Evolutionary conservation across 2,888 invertebrate genomes (phyloP).

Genomic region (Drosophila imparisetae): DNA sequence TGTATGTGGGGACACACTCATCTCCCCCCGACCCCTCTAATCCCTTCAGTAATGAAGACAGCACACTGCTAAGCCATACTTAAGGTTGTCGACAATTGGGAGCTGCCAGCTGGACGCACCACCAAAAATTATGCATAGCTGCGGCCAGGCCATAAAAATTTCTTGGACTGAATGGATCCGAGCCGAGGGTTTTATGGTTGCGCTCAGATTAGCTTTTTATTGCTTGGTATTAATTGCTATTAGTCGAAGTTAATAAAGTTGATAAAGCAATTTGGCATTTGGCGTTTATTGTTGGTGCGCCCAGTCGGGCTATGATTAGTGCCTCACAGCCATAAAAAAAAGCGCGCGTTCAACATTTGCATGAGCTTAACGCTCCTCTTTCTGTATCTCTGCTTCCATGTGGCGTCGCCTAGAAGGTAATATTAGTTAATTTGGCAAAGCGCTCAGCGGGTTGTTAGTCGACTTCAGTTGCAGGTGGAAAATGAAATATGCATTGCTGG

Average conservation of each 20-base stretch:
- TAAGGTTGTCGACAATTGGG: conserved; percentile 81
- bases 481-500: conserved; percentile 74
- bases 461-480: conserved; percentile 45
- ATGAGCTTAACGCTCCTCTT: conserved; percentile 38
- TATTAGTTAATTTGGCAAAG: conserved; percentile 77
- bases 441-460: conserved; percentile 47
- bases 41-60: conserved; percentile 75
- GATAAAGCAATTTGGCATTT: conserved; percentile 81
- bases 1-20: neutral
- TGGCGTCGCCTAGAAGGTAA: conserved; percentile 47
- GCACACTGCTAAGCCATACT: conserved; percentile 77
- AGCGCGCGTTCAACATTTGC: conserved; percentile 63
- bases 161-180: conserved; percentile 54
- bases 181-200: conserved; percentile 61
- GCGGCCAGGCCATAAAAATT: conserved; percentile 58
- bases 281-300: conserved; percentile 67
- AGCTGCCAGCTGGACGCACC: conserved; percentile 27
- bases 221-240: conserved; percentile 81
- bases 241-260: conserved; percentile 81
- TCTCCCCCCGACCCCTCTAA: conserved; percentile 11
- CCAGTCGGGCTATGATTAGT: conserved; percentile 70
- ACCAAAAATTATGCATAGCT: conserved; percentile 63
- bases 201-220: conserved; percentile 80
- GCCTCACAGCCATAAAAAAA: conserved; percentile 58
- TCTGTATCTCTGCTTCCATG: neutral